Evolutionary conservation across 2,113 vertebrate species (phyloP).

Genomic region (Amblyornis subalaris): DNA sequence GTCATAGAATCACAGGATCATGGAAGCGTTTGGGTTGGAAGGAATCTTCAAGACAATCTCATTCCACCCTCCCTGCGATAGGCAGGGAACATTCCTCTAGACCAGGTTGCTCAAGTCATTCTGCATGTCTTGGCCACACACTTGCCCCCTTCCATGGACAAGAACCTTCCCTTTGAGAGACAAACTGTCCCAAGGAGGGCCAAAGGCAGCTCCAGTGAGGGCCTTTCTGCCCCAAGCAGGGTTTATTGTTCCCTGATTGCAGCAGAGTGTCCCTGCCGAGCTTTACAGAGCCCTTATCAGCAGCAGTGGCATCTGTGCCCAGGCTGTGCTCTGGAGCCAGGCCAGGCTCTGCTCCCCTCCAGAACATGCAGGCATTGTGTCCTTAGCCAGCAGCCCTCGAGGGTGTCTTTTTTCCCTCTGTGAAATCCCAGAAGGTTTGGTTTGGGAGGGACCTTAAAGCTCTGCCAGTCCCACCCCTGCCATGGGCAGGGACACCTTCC

Average conservation of each 20-base stretch:
- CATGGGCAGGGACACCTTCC: neutral
- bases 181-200: rapidly evolving
- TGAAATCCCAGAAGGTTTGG: neutral
- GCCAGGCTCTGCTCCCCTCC: neutral
- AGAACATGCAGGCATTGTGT: rapidly evolving
- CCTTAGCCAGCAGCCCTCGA: rapidly evolving
- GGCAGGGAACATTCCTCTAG: neutral
- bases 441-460: rapidly evolving
- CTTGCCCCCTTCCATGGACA: neutral
- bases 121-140: neutral
- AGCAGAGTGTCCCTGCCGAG: neutral
- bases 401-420: neutral
- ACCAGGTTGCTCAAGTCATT: rapidly evolving
- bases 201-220: neutral
- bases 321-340: neutral
- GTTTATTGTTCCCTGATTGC: conserved; percentile 14
- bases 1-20: neutral
- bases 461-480: neutral
- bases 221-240: neutral
- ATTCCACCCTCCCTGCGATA: neutral
- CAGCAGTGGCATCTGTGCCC: neutral
- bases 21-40: neutral
- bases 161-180: neutral
- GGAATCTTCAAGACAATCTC: too few relatives aligned
- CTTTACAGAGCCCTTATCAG: conserved; percentile 36